Evolutionary conservation across 2,797 vertebrate species (phyloP).

Genomic region (Urophycis tenuis): DNA sequence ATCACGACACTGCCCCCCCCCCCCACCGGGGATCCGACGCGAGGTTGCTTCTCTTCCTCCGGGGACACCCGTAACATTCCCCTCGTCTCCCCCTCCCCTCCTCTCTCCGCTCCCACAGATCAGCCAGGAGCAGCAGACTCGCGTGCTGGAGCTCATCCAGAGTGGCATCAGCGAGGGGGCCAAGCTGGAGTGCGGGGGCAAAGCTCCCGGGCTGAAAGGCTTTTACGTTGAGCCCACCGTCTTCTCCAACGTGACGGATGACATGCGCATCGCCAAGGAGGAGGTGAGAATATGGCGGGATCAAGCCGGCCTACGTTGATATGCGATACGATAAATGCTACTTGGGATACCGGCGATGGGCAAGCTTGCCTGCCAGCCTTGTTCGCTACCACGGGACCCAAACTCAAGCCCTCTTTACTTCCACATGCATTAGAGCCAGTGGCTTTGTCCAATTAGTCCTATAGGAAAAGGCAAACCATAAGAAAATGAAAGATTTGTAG

Average conservation of each 20-base stretch:
- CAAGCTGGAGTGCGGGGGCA: conserved; percentile 93
- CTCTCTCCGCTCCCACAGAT: conserved; percentile 67
- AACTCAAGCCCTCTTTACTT: background rate
- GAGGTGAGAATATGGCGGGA: conserved; percentile 74
- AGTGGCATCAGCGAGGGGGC: conserved; percentile 93
- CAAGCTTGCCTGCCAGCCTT: background rate
- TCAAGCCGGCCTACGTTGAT: background rate
- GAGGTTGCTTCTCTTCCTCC: background rate
- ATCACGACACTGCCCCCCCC: background rate
- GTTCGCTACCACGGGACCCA: background rate
- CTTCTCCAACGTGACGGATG: conserved; percentile 91
- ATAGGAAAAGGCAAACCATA: background rate
- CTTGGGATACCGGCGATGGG: background rate
- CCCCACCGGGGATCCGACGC: background rate
- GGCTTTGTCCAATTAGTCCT: background rate
- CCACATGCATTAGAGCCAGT: background rate
- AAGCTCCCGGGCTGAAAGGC: conserved; percentile 84
- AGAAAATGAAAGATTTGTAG: background rate
- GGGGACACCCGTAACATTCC: background rate
- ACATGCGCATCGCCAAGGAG: conserved; percentile 96
- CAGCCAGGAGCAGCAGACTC: conserved; percentile 89
- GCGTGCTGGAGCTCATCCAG: conserved; percentile 89
- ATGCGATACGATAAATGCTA: too few relatives aligned
- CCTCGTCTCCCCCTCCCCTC: background rate
- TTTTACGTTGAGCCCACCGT: conserved; percentile 97